Evolutionary conservation across 23 tunicate genomes (phyloP), one percentile per base, ranked within the genome.

Genomic region (Ciona savignyi): DNA sequence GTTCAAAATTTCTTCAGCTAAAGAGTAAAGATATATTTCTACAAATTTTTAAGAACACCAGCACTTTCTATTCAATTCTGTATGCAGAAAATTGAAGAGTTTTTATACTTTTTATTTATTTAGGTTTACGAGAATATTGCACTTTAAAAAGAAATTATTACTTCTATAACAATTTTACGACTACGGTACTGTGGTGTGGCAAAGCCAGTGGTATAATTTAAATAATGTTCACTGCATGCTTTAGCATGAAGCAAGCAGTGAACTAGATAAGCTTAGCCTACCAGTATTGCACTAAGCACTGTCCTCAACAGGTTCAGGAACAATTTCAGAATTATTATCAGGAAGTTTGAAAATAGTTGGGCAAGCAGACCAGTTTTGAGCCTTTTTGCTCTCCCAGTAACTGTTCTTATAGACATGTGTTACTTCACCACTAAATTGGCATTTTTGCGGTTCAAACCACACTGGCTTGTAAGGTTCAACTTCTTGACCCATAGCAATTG

Each of bases 351-450:
- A 95, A 70, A 95, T 89, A 31, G 63, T 34, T 1, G 86, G 56
- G 30, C 88, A 77, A 32, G 65, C 73, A 0, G 74, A 34, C 99
- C 99, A 95, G 70, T 84, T 93, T 63, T 80, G 74, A 27, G 66
- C 75, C 68, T 88, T 84, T 72, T 89, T 95, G 20, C 64, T 61
- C 0, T 80, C 77, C 99, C 99, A 95, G 60, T 95, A 95, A 15
- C 51, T 72, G 33, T 23, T 25, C 35, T 82, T 68, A 72, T 51
- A 95, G 0, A 74, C 73, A 66, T 60, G 63, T 3, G 79, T 42
- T 2, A 66, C 25, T 34, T 89, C 92, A 67, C 77, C 81, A 35
- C 86, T 89, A 9, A 70, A 42, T 3, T 77, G 81, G 68, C 93
- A 78, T 3, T 51, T 73, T 19, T 70, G 62, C 24, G 77, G 49